Conservation (phyloP, 2,113 vertebrate genomes). For the Dicrurus megarhynchus region DNA sequence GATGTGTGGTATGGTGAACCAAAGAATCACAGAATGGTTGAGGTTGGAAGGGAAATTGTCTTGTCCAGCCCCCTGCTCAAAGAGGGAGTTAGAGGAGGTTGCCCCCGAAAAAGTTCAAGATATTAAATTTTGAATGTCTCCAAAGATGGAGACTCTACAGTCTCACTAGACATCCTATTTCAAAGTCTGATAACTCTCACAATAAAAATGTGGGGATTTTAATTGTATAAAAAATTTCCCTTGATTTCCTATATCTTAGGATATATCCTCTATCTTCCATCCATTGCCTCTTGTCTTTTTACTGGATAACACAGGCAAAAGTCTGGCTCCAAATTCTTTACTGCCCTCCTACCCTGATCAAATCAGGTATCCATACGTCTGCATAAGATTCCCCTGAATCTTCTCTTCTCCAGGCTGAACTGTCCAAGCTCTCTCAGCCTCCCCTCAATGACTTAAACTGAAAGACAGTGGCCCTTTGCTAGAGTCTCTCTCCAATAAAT, state of each 20-base stretch:
- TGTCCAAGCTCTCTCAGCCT: not conserved
- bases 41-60: not conserved
- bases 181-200: not conserved
- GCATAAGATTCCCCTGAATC: not conserved
- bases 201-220: not conserved
- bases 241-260: not conserved
- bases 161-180: not conserved
- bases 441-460: not conserved
- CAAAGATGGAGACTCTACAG: not conserved
- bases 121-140: not conserved
- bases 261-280: too few species aligned
- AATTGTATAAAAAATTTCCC: too few species aligned
- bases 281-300: not conserved
- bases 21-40: not conserved
- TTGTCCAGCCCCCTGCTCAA: not conserved
- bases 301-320: not conserved
- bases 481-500: not conserved
- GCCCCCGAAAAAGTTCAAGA: not conserved
- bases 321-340: not conserved
- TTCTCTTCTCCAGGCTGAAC: not conserved
- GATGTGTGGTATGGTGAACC: not conserved
- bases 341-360: not conserved
- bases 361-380: not conserved
- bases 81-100: not conserved
- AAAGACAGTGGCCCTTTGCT: not conserved